Conservation (phyloP, 2,888 invertebrate genomes). For the Myopa tessellatipennis region DNA sequence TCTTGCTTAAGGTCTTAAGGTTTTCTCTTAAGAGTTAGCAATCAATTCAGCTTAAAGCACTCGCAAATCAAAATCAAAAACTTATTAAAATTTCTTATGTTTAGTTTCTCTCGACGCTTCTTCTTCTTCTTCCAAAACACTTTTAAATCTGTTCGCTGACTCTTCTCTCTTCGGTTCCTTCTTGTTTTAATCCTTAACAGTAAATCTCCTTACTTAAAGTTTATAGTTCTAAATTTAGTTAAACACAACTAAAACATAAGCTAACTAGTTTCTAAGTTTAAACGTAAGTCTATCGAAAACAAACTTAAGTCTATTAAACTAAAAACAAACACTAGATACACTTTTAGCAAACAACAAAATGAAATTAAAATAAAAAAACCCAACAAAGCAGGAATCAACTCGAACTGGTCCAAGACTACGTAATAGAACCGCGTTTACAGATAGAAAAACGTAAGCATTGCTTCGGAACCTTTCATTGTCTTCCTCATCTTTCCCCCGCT, state of each 20-base stretch:
- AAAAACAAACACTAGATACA: slow-evolving; percentile 12
- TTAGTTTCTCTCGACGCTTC: background rate
- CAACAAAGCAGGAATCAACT: too few species aligned
- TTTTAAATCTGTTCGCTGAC: background rate
- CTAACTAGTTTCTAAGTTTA: background rate
- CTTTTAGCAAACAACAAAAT: background rate
- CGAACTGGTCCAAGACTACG: too few species aligned
- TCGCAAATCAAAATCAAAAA: background rate
- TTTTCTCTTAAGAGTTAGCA: background rate
- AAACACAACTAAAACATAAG: background rate
- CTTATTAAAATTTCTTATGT: background rate
- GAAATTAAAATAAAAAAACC: background rate
- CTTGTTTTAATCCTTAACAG: background rate
- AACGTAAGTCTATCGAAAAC: background rate
- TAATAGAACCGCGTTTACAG: too few species aligned
- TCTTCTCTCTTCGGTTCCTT: background rate
- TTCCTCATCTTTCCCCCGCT: too few species aligned
- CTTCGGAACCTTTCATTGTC: too few species aligned
- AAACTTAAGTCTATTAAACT: background rate
- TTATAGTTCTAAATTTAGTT: too few species aligned
- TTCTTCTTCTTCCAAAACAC: background rate
- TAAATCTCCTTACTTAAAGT: too few species aligned
- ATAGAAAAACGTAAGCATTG: too few species aligned
- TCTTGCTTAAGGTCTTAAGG: background rate
- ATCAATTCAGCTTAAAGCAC: background rate